These are phyloP conservation scores for Zapus hudsonius DNA, from an alignment of 2,113 vertebrate genomes.

Conservation along the genomic window DNA sequence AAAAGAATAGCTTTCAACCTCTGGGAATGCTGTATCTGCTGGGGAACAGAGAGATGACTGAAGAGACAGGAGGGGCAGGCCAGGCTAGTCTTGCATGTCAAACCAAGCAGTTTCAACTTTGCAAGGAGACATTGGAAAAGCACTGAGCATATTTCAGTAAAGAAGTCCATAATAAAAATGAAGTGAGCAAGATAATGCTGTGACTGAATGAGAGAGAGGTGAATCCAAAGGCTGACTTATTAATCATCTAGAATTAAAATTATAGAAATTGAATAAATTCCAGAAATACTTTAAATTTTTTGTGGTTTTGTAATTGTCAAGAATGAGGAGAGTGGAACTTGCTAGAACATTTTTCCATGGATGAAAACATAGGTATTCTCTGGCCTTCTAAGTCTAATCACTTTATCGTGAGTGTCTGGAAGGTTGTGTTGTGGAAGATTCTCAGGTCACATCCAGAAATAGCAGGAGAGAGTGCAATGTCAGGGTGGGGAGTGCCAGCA, in stretches of 20 bases:
- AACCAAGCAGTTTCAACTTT: not conserved
- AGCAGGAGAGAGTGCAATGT: not conserved
- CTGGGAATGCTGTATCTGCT: not conserved
- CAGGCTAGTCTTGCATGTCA: not conserved
- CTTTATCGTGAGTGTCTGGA: not conserved
- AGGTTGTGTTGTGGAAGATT: slow-evolving; percentile 19
- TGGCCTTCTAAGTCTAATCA: slow-evolving; percentile 16
- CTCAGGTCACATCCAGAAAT: slow-evolving; percentile 5
- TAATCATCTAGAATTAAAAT: slow-evolving; percentile 1
- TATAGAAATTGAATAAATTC: slow-evolving; percentile 25
- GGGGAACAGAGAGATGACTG: not conserved
- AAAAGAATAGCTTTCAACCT: not conserved
- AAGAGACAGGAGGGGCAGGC: not conserved
- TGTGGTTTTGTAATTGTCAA: slow-evolving; percentile 29
- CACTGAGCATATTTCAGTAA: not conserved
- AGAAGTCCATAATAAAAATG: not conserved
- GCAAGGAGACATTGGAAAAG: not conserved
- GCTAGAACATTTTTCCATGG: not conserved
- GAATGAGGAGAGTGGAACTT: not conserved
- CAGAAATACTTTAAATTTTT: slow-evolving; percentile 6
- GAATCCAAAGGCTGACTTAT: not conserved
- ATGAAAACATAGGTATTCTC: slow-evolving; percentile 4
- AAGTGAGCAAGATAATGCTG: not conserved
- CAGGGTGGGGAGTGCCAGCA: not conserved
- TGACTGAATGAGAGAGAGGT: not conserved